A percentile compares a stretch with the other conserved stretches of the same genome.
Conservation (phyloP, 1,140 invertebrate species). For the Heliconius nattereri region DNA sequence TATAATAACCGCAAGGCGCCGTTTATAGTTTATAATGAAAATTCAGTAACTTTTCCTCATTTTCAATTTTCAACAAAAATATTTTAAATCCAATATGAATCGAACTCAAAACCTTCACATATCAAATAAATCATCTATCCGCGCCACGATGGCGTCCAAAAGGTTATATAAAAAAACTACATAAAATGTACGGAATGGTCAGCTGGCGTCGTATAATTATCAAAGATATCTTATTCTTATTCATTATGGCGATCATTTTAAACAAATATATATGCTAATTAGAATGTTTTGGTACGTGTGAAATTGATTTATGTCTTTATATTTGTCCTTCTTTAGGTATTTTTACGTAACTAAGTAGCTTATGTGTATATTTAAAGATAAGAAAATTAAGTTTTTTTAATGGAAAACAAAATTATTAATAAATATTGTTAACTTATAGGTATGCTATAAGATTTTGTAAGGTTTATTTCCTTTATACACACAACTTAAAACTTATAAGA, state of each 20-base stretch:
- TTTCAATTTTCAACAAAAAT: too few relatives aligned
- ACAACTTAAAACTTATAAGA: too few relatives aligned
- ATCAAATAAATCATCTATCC: not conserved
- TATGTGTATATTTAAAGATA: not conserved
- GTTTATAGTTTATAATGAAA: too few relatives aligned
- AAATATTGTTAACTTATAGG: too few relatives aligned
- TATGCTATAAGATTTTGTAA: too few relatives aligned
- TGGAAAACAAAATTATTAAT: too few relatives aligned
- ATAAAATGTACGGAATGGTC: conserved; percentile 5
- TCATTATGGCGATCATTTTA: conserved; percentile 21
- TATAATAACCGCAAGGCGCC: too few relatives aligned
- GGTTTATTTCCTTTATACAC: too few relatives aligned
- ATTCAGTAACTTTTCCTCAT: too few relatives aligned
- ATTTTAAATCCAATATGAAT: not conserved
- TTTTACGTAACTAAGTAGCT: not conserved
- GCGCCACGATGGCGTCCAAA: not conserved
- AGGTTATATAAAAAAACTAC: not conserved
- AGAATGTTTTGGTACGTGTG: conserved; percentile 9
- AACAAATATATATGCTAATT: conserved; percentile 26
- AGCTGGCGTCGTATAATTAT: conserved; percentile 14
- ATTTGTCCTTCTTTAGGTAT: conserved; percentile 13
- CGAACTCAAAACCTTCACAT: not conserved
- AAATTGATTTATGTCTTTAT: conserved; percentile 25
- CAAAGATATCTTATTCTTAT: conserved; percentile 11
- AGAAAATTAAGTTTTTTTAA: not conserved